Base-by-base conservation (phyloP, 2,888 invertebrate species). In the Philopedon plagiatum region DNA sequence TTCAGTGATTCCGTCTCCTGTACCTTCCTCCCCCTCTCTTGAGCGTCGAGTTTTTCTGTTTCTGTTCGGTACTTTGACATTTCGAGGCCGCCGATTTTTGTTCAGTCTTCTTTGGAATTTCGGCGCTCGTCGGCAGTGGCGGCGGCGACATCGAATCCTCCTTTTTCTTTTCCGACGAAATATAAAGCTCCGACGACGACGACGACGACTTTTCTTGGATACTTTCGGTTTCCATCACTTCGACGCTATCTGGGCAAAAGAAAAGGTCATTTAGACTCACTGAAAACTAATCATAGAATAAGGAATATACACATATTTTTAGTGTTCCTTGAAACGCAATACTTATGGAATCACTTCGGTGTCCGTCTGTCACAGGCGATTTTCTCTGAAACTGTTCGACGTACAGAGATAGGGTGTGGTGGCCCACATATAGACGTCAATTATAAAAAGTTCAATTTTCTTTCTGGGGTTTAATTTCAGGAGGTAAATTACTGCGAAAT, bases 151-250 rank as follows among this genome's bases (percentile, higher is more conserved):
- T 18, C 51, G 13, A n/a, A 26, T 54, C 51, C 8, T 54, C 29
- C 9, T 54, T 54, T 18, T 9, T 54, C 18, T 29, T 29, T 54
- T 54, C 51, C 29, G 15, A 3, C n/a, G 44, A n/a, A n/a, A n/a
- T n/a, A n/a, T n/a, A 8, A 13, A 9, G 15, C 0, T 4, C 13
- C 13, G 7, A n/a, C 13, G 23, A 9, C 2, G 51, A 18, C 8
- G 51, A 18, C 7, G 15, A 2, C 3, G 29, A 23, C 7, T 54
- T 37, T 15, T 63, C 63, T 7, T 34, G 63, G 15, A 2, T 41
- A 19, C n/a, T 63, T 54, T 63, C 65, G 2, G 41, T 56, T 29
- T 65, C 65, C 65, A 65, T 65, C 18, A 65, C 56, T 29, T 65
- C 65, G 9, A n/a, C 21, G 13, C 56, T 19, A 23, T 29, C 65